A percentile compares a stretch with the other conserved stretches of the same genome.
These are phyloP conservation scores for Deroptyus accipitrinus DNA, from an alignment of 2,113 vertebrate species.

Conservation along the genomic window DNA sequence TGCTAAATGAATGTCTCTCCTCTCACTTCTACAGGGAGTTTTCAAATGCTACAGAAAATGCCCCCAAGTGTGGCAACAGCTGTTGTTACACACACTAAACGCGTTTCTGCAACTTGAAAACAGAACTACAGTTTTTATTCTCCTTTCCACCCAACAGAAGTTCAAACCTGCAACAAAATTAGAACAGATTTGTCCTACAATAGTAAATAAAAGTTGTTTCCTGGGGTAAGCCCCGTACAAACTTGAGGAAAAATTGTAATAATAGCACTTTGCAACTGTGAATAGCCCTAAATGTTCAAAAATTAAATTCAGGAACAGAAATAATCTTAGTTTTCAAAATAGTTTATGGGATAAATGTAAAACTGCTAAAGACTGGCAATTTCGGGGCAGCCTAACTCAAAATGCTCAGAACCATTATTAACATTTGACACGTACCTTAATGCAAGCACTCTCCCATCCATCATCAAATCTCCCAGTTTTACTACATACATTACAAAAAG, in stretches of 20 bases:
- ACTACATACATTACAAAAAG: background rate
- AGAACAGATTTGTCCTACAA: background rate
- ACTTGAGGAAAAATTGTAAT: background rate
- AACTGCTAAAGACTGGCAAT: background rate
- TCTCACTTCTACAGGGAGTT: conserved; percentile 1
- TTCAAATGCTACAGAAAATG: conserved; percentile 2
- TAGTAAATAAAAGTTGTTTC: background rate
- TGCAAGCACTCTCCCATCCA: background rate
- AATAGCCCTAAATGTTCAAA: background rate
- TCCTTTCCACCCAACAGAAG: background rate
- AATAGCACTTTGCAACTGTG: background rate
- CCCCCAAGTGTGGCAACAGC: background rate
- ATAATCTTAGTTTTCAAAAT: background rate
- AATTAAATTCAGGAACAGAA: background rate
- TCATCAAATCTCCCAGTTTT: background rate
- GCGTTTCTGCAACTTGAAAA: background rate
- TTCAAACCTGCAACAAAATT: background rate
- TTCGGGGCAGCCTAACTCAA: background rate
- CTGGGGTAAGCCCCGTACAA: background rate
- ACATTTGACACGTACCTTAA: background rate
- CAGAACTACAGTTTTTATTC: background rate
- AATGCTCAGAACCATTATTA: background rate
- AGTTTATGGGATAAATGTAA: background rate
- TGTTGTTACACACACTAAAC: background rate
- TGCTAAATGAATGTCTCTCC: background rate